Evolutionary conservation across 2,113 vertebrate genomes (phyloP).

Genomic region (Apistogramma diplotaenia): DNA sequence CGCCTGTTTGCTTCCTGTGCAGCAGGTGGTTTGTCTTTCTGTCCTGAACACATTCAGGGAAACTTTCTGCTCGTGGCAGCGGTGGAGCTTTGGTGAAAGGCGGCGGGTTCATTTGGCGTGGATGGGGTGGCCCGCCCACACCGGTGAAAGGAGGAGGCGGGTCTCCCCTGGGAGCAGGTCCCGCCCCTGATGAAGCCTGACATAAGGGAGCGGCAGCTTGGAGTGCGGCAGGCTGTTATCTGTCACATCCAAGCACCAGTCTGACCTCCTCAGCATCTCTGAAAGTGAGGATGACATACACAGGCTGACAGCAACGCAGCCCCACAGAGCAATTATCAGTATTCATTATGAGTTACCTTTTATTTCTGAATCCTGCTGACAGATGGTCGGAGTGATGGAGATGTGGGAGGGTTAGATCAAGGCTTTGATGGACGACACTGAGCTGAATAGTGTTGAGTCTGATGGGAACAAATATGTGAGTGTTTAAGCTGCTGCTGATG

Average conservation of each 20-base stretch:
- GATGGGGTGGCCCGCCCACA: background rate
- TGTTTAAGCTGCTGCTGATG: too few species aligned
- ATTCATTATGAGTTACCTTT: background rate
- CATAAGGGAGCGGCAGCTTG: background rate
- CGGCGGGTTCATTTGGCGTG: background rate
- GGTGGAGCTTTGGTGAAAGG: background rate
- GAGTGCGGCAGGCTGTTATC: background rate
- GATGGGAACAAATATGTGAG: background rate
- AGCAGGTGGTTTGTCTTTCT: background rate
- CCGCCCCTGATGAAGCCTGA: background rate
- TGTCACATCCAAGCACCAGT: background rate
- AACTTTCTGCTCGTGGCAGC: background rate
- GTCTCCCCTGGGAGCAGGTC: background rate
- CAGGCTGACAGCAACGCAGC: background rate
- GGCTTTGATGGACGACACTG: too few species aligned
- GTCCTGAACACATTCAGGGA: background rate
- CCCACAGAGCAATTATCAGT: background rate
- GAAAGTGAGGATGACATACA: background rate
- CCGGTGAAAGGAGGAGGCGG: constrained; percentile 18
- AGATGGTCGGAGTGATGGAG: background rate
- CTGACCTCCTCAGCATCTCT: background rate
- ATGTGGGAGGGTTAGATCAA: too few species aligned
- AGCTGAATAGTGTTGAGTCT: too few species aligned
- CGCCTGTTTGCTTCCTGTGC: too few species aligned
- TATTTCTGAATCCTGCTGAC: background rate